Conservation (phyloP, 1,140 invertebrate genomes). For the Eufriesea mexicana region DNA sequence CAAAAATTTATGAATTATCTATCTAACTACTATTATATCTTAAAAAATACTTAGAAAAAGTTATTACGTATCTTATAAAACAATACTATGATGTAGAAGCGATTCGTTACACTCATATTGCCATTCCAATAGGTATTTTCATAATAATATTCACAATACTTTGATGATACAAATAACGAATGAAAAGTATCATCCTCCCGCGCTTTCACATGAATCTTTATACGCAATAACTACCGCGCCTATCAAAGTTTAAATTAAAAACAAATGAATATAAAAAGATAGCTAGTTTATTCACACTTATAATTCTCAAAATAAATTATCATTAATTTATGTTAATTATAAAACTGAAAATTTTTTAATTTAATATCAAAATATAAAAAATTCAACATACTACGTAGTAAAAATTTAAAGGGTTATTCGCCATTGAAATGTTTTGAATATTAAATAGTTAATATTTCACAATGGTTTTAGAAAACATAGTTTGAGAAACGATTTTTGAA, state of each 20-base stretch:
- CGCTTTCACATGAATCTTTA: not conserved
- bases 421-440: not conserved
- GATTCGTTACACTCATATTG: conserved; percentile 14
- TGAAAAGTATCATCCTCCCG: conserved; percentile 1
- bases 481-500: conserved; percentile 25
- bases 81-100: not conserved
- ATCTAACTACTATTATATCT: not conserved
- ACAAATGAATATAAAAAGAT: not conserved
- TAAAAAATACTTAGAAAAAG: not conserved
- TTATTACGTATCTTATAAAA: not conserved
- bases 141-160: conserved; percentile 14
- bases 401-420: not conserved
- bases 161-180: not conserved
- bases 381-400: not conserved
- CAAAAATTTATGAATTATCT: not conserved
- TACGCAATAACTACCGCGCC: not conserved
- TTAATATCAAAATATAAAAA: not conserved
- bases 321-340: not conserved
- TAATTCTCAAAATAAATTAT: not conserved
- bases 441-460: too few relatives aligned
- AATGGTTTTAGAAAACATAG: conserved; percentile 6
- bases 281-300: not conserved
- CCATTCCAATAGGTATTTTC: conserved; percentile 38
- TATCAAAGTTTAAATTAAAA: not conserved
- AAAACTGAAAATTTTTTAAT: not conserved